Evolutionary conservation across 37 sponge, comb jelly and placozoan genomes (phyloP), one percentile per base, ranked within the genome.

Genomic region (Corticium candelabrum): DNA sequence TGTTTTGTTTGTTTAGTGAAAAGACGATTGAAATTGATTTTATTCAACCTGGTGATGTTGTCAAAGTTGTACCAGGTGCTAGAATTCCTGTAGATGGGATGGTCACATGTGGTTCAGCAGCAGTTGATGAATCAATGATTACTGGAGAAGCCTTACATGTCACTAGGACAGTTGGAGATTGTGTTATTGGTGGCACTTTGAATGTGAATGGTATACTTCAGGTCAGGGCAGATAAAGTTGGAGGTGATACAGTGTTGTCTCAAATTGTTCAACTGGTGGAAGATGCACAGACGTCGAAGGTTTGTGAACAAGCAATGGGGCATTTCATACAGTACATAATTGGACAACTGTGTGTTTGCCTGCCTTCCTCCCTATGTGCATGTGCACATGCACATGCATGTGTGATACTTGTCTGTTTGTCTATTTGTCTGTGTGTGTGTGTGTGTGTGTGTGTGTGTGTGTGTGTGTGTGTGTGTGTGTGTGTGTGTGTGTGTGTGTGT

Each of bases 381-480:
- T 3, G 40, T 43, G 30, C 1, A 68, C 62, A 68, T 50, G 79
- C 41, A 43, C 62, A 62, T 41, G 37, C 37, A 35, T 77, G 37
- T n/a, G n/a, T n/a, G n/a, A n/a, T n/a, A n/a, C n/a, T n/a, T n/a
- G n/a, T n/a, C n/a, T n/a, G n/a, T n/a, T n/a, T n/a, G n/a, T n/a
- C n/a, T n/a, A n/a, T n/a, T n/a, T 77, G 78, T 40, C 62, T 41
- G 78, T 77, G 78, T 41, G 32, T 41, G 50, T 11, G 50, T 41
- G 57, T 77, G 37, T 77, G 78, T 77, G 78, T 40, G 78, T 41
- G 57, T 77, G 78, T 77, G 57, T 77, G 57, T 77, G 78, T 77
- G 78, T 40, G 78, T 77, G 78, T 77, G 78, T 77, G 57, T 77
- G 57, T 77, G 78, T 77, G 78, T 3, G 78, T 77, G 78, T 77